Evolutionary conservation across 2,888 invertebrate species (phyloP).

Genomic region (Tipula confusa): DNA sequence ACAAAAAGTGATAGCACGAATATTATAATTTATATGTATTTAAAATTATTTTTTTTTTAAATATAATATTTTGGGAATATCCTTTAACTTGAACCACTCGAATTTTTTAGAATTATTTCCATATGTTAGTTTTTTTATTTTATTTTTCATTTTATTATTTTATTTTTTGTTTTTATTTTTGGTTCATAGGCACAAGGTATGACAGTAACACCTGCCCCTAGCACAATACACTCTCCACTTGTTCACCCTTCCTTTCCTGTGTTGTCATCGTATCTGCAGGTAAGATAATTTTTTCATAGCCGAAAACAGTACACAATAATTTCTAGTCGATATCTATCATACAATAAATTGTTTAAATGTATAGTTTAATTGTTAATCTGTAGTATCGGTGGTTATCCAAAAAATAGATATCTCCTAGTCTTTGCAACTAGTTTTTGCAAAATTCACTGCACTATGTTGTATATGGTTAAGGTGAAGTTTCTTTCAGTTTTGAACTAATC

Average conservation of each 20-base stretch:
- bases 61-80: not conserved
- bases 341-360: too few relatives aligned
- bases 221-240: constrained; percentile 53
- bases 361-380: too few relatives aligned
- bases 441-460: too few relatives aligned
- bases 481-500: too few relatives aligned
- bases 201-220: constrained; percentile 53
- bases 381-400: too few relatives aligned
- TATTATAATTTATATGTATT: not conserved
- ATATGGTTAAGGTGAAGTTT: too few relatives aligned
- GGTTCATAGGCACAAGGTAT: constrained; percentile 51
- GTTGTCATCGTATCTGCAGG: constrained; percentile 52
- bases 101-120: not conserved
- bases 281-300: constrained; percentile 41
- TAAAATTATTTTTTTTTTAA: not conserved
- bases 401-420: too few relatives aligned
- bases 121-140: constrained; percentile 35
- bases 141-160: constrained; percentile 36
- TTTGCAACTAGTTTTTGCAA: too few relatives aligned
- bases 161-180: constrained; percentile 37
- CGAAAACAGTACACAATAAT: not conserved
- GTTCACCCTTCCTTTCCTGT: constrained; percentile 52
- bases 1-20: not conserved
- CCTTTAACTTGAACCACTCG: not conserved
- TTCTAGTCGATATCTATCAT: too few relatives aligned